Conservation (phyloP, 2,888 invertebrate species). For the Drosophila mayaguana region DNA sequence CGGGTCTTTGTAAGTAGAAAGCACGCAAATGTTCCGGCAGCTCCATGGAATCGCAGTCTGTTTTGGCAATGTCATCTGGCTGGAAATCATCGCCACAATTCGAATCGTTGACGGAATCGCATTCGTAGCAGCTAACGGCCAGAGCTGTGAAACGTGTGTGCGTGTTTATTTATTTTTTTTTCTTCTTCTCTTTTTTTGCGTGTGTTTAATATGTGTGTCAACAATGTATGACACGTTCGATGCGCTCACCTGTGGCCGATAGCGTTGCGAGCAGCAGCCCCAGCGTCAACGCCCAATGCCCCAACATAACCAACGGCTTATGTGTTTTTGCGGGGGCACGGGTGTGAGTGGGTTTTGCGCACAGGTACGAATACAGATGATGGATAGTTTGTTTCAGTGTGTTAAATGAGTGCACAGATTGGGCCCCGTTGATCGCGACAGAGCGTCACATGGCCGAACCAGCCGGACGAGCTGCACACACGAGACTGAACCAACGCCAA, state of each 20-base stretch:
- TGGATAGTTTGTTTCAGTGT: not conserved
- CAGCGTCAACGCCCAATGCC: constrained; percentile 47
- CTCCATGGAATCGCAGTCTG: constrained; percentile 74
- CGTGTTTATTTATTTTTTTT: not conserved
- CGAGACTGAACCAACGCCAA: constrained; percentile 63
- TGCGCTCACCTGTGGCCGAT: constrained; percentile 60
- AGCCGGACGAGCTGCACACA: constrained; percentile 67
- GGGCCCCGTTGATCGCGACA: constrained; percentile 34
- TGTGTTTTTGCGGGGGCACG: not conserved
- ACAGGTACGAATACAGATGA: constrained; percentile 32
- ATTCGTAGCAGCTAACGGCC: constrained; percentile 82
- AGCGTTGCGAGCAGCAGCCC: constrained; percentile 59
- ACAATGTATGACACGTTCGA: constrained; percentile 37
- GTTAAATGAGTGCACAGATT: constrained; percentile 29
- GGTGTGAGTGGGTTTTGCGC: not conserved
- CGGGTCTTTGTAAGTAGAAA: constrained; percentile 57
- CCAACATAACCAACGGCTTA: constrained; percentile 21
- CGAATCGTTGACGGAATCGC: constrained; percentile 79
- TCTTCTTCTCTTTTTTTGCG: not conserved
- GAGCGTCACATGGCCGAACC: constrained; percentile 54
- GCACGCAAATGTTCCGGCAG: constrained; percentile 68
- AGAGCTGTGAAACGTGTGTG: constrained; percentile 56
- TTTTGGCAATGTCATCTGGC: constrained; percentile 72
- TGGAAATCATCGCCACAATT: constrained; percentile 72
- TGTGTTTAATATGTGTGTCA: constrained; percentile 63